These are phyloP conservation scores for Fragum sueziense DNA, from an alignment of 2,888 invertebrate genomes.

Conservation along the genomic window DNA sequence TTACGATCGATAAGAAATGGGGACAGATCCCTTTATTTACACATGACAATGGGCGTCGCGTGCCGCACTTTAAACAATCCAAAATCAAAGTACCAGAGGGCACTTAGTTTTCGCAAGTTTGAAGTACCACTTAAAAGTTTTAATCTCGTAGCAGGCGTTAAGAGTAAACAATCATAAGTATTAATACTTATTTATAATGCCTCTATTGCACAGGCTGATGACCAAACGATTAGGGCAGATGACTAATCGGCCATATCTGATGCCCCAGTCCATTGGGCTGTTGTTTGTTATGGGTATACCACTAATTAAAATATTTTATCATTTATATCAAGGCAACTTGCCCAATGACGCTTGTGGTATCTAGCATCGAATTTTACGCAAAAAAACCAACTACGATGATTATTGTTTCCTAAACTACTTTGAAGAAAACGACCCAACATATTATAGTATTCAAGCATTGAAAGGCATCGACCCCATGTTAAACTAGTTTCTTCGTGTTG, in stretches of 20 bases:
- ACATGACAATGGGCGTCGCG: neutral
- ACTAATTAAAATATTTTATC: neutral
- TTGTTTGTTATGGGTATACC: neutral
- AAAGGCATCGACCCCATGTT: too few species aligned
- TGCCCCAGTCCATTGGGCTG: neutral
- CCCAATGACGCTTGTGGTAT: too few species aligned
- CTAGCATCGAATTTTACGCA: too few species aligned
- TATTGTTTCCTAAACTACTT: too few species aligned
- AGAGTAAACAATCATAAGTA: constrained; percentile 12
- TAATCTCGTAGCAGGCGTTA: constrained; percentile 1
- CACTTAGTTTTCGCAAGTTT: constrained; percentile 8
- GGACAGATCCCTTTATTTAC: constrained; percentile 20
- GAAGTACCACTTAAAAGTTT: constrained; percentile 4
- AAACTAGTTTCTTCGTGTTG: too few species aligned
- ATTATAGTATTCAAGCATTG: too few species aligned
- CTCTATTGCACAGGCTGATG: neutral
- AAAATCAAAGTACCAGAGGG: constrained; percentile 18
- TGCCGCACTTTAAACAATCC: constrained; percentile 1
- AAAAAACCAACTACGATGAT: too few species aligned
- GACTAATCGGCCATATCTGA: neutral
- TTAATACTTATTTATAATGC: constrained; percentile 11
- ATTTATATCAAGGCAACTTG: too few species aligned
- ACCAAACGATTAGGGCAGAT: neutral
- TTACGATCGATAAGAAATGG: neutral
- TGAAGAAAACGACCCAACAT: too few species aligned